phyloP scores from a whole-genome alignment of 2,797 vertebrate species.

The Oreonectes daqikongensis region DNA sequence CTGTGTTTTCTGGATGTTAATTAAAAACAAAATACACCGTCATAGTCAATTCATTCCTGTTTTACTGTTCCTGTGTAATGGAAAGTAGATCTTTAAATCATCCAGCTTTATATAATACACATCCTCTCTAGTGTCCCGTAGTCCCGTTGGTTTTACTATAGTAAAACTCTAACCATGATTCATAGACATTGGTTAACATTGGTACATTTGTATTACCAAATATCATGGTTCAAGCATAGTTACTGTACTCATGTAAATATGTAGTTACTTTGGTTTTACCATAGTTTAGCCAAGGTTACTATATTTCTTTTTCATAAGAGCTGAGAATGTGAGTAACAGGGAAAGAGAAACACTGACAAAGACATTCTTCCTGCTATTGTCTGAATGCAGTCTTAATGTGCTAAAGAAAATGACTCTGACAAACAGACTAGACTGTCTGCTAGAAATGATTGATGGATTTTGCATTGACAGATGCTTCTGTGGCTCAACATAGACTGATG shows the following conservation, averaged over 20 bases:
- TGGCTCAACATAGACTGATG: neutral
- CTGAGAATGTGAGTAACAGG: conserved; percentile 5
- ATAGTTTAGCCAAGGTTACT: neutral
- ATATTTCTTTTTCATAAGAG: too few species aligned
- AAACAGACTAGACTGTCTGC: neutral
- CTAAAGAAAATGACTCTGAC: conserved; percentile 6
- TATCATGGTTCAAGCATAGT: too few species aligned
- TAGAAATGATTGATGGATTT: neutral
- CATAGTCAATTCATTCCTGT: neutral
- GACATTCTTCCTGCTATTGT: conserved; percentile 40
- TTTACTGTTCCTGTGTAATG: conserved; percentile 26
- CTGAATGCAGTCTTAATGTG: conserved; percentile 15
- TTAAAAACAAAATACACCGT: neutral
- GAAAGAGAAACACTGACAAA: neutral
- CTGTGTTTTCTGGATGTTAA: neutral
- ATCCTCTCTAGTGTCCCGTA: neutral
- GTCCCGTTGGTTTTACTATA: neutral
- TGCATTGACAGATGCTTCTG: neutral
- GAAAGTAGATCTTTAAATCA: neutral
- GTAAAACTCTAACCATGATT: too few species aligned
- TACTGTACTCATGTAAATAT: neutral
- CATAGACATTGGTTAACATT: too few species aligned
- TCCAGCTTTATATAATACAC: conserved; percentile 17
- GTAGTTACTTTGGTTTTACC: neutral
- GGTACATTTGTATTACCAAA: too few species aligned